A percentile compares a stretch with the other conserved stretches of the same genome.
These are phyloP conservation scores for Pandemis corylana DNA, from an alignment of 2,888 invertebrate genomes.

Conservation along the genomic window DNA sequence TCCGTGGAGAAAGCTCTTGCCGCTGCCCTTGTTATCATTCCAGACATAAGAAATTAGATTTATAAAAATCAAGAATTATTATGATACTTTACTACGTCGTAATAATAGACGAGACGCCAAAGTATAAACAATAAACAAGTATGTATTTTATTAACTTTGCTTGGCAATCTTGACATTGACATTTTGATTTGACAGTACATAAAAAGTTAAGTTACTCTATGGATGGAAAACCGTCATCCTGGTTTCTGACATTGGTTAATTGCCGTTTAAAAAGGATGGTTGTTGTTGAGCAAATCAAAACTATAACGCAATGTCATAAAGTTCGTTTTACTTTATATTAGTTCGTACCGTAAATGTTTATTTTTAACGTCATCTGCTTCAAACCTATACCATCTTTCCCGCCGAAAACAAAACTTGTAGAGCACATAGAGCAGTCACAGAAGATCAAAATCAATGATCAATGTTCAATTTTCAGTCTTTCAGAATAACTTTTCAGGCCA, in stretches of 20 bases:
- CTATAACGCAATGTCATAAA: neutral
- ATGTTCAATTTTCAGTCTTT: no score
- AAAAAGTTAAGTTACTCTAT: no score
- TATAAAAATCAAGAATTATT: neutral
- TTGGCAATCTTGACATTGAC: neutral
- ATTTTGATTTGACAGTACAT: neutral
- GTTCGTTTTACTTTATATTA: neutral
- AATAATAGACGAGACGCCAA: neutral
- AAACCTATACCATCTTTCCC: neutral
- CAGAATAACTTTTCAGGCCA: no score
- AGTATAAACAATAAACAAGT: neutral
- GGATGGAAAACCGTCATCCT: neutral
- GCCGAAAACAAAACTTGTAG: neutral
- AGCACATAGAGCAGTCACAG: neutral
- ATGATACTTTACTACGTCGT: neutral
- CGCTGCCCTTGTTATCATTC: constrained; percentile 71
- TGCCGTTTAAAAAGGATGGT: neutral
- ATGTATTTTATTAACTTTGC: neutral
- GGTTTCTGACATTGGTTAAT: neutral
- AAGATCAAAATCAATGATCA: no score
- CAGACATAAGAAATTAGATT: constrained; percentile 52
- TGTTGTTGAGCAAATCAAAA: neutral
- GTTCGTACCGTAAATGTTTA: neutral
- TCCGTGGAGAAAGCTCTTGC: constrained; percentile 70
- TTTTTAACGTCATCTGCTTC: neutral